phyloP scores from a whole-genome alignment of 2,797 vertebrate species.

The Allobates femoralis region DNA sequence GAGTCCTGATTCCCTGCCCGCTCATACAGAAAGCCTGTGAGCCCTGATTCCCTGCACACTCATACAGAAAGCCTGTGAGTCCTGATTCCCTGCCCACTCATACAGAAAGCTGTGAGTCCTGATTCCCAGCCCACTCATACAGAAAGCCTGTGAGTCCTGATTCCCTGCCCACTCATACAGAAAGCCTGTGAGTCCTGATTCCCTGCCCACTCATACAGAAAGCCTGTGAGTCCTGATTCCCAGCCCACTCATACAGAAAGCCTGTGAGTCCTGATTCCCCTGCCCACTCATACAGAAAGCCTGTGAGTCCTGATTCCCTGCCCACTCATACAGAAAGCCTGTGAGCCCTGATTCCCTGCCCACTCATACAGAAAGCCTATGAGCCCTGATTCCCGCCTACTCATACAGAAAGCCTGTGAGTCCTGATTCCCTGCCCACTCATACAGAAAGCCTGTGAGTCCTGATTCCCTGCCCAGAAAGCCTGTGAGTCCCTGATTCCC shows the following conservation, averaged over 20 bases:
- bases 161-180: too few relatives aligned
- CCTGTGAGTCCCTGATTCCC: too few relatives aligned
- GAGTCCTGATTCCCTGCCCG: accelerated
- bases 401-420: not conserved
- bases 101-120: not conserved
- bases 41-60: not conserved
- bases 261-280: not conserved
- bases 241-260: not conserved
- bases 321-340: not conserved
- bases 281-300: not conserved
- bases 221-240: not conserved
- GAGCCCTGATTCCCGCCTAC: not conserved
- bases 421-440: not conserved
- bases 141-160: too few relatives aligned
- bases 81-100: not conserved
- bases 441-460: too few relatives aligned
- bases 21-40: not conserved
- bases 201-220: not conserved
- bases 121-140: not conserved
- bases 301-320: not conserved
- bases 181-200: not conserved
- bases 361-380: not conserved
- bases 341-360: not conserved
- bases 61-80: not conserved
- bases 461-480: too few relatives aligned